Percentiles rank a stretch among this genome's conserved stretches.
phyloP scores from a whole-genome alignment of 2,113 vertebrate genomes.

The Lagopus muta region DNA sequence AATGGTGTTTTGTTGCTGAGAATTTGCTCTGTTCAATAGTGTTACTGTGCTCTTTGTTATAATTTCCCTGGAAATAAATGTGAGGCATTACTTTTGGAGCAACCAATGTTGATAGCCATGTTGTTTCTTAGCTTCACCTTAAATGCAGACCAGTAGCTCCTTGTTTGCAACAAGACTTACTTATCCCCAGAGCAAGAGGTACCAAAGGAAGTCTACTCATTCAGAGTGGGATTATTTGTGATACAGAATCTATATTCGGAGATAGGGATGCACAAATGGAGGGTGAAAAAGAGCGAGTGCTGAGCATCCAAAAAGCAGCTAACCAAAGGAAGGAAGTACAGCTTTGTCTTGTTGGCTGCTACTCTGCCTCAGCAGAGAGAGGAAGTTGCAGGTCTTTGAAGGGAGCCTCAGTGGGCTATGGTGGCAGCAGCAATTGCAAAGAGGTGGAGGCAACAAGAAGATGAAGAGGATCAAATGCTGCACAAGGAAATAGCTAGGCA shows the following conservation, averaged over 20 bases:
- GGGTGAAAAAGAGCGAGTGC: background rate
- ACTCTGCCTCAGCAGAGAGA: background rate
- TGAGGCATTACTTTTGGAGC: too few species aligned
- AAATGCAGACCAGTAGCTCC: background rate
- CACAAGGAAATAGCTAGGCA: background rate
- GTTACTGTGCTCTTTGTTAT: too few species aligned
- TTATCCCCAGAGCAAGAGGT: background rate
- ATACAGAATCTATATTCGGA: background rate
- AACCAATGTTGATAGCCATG: background rate
- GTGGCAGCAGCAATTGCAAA: background rate
- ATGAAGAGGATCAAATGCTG: background rate
- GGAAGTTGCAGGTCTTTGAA: background rate
- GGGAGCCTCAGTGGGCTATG: background rate
- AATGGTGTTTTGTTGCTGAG: too few species aligned
- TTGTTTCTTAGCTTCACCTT: background rate
- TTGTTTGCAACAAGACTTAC: background rate
- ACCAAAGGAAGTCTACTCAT: background rate
- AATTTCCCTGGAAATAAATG: too few species aligned
- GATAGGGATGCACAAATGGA: background rate
- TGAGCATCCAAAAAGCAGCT: background rate
- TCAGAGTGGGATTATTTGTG: background rate
- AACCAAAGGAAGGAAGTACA: background rate
- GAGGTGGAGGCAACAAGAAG: background rate
- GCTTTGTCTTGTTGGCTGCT: background rate
- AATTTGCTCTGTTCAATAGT: too few species aligned